Conservation (phyloP, 2,113 vertebrate genomes). For the Sardina pilchardus region DNA sequence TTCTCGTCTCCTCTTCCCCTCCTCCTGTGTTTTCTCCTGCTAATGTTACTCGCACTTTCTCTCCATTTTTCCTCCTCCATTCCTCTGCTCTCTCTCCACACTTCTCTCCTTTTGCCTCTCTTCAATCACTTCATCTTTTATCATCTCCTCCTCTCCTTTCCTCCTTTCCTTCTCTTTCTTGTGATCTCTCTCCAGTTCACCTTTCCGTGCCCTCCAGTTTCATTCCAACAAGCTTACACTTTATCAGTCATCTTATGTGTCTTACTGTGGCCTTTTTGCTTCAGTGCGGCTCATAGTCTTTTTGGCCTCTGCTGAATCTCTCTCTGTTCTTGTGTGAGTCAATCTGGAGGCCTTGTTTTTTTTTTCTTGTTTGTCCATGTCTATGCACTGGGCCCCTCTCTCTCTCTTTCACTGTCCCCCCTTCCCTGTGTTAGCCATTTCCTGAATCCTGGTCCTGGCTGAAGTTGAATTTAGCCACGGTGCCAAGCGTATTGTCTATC, state of each 20-base stretch:
- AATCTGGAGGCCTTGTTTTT: background rate
- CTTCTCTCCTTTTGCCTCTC: background rate
- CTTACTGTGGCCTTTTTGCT: background rate
- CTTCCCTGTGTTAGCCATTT: background rate
- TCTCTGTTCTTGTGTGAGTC: slow-evolving; percentile 15
- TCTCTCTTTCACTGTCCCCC: background rate
- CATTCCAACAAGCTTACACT: slow-evolving; percentile 16
- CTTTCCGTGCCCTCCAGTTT: background rate
- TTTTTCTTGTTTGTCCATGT: background rate
- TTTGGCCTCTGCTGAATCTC: background rate
- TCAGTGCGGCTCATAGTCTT: background rate
- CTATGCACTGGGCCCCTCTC: background rate
- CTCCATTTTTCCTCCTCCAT: background rate
- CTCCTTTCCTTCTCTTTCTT: background rate
- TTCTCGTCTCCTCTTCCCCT: background rate
- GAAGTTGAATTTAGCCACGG: background rate
- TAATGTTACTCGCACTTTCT: background rate
- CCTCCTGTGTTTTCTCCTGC: background rate
- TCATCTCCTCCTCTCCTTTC: background rate
- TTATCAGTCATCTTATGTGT: slow-evolving; percentile 8
- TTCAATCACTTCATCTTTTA: background rate
- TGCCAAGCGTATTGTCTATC: background rate
- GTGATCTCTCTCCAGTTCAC: slow-evolving; percentile 5
- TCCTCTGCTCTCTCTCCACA: background rate
- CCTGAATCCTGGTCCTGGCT: background rate